Evolutionary conservation across 1,140 invertebrate genomes (phyloP), one percentile per base, ranked within the genome.

Genomic region (Trissolcus basalis): DNA sequence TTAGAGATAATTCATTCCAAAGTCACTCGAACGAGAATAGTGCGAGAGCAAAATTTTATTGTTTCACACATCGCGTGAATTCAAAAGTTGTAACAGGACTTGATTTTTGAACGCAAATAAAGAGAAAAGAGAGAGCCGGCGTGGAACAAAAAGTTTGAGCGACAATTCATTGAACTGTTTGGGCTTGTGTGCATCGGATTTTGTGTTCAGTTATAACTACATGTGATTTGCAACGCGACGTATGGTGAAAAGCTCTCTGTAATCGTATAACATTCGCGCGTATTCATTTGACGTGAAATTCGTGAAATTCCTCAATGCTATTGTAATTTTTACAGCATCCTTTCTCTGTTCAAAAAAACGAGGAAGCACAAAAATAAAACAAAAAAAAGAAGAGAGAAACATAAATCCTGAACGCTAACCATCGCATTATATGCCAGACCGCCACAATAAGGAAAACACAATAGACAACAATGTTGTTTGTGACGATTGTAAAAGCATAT

Each of bases 381-480:
- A 27, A 56, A 50, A 15, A 63, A 50, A 72, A 58, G 45, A 19
- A 10, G 12, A 58, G 7, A n/a, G 43, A 45, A 47, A 45, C 43
- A 60, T 68, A 61, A 64, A 72, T 67, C 61, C 48, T 49, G 27
- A 53, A 60, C 47, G n/a, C 32, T 55, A 61, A 55, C 33, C 45
- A 36, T 51, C 54, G 60, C 56, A 67, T 74, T 73, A 55, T 47
- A 55, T 39, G 45, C 32, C 27, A 13, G 13, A 19, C 41, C 12
- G 54, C 60, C 48, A 73, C 55, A 65, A 60, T 73, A 65, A 58
- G 61, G 60, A 73, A 73, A 63, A 54, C 41, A 73, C 61, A 73
- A 73, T 73, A 27, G 11, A 6, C 54, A 54, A 65, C 60, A 65
- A 61, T 51, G 49, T 74, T 74, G 56, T 67, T 74, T 55, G 63